phyloP scores from a whole-genome alignment of 37 sponge, comb jelly and placozoan genomes.

The Haliclona indistincta region DNA sequence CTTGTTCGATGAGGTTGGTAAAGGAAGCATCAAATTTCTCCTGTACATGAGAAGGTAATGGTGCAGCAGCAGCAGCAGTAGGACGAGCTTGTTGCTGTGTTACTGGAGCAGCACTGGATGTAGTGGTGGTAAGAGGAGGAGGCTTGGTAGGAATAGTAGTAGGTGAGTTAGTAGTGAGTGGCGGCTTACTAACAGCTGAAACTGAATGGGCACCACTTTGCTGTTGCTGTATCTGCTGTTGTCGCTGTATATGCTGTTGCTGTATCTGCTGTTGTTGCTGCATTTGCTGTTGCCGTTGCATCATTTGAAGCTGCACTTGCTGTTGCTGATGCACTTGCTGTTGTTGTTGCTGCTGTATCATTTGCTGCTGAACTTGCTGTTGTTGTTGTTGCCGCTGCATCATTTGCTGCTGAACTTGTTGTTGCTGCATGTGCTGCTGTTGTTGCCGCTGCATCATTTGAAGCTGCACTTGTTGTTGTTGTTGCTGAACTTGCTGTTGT shows the following conservation, averaged over 20 bases:
- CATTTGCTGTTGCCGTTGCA: no score
- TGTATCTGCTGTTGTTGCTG: no score
- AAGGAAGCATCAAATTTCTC: background rate
- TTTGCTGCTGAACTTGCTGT: background rate
- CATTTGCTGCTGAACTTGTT: background rate
- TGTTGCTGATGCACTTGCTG: background rate
- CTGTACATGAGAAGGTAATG: background rate
- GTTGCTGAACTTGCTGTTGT: background rate
- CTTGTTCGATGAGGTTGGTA: background rate
- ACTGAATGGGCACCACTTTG: no score
- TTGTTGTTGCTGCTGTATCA: background rate
- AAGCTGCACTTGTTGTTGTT: background rate
- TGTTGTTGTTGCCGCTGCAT: conserved; percentile 15
- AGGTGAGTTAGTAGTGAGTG: no score
- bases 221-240: no score
- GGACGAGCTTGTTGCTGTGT: no score
- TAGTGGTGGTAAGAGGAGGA: no score
- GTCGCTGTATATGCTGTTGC: no score
- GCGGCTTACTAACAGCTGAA: no score
- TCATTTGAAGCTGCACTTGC: background rate
- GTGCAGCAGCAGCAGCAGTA: no score
- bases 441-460: background rate
- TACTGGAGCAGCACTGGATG: no score
- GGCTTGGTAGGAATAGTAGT: no score
- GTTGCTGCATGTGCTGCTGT: conserved; percentile 14